Conservation (phyloP, 2,113 vertebrate species). For the Chlamydotis undulata region DNA sequence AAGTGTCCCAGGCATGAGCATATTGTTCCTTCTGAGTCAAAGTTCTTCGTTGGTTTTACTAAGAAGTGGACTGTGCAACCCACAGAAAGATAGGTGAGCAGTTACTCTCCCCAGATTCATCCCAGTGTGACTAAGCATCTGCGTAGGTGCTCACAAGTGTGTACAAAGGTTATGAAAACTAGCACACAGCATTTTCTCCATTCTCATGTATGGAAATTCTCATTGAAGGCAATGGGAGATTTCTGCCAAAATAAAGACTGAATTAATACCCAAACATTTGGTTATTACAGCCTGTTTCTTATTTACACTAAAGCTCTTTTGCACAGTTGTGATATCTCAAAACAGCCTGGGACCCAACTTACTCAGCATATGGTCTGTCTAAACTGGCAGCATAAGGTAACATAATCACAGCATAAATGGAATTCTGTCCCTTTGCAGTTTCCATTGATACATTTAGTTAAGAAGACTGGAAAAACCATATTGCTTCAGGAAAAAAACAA, state of each 20-base stretch:
- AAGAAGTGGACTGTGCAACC: background rate
- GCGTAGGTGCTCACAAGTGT: background rate
- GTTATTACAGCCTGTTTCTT: background rate
- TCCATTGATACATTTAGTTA: background rate
- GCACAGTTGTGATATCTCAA: background rate
- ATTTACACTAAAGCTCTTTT: background rate
- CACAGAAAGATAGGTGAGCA: background rate
- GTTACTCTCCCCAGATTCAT: background rate
- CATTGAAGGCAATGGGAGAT: background rate
- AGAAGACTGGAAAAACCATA: background rate
- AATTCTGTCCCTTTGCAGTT: background rate
- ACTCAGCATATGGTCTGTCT: background rate
- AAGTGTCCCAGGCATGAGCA: background rate
- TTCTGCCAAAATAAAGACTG: slow-evolving; percentile 6
- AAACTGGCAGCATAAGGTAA: background rate
- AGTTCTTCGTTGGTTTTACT: background rate
- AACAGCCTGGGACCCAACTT: background rate
- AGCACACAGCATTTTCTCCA: background rate
- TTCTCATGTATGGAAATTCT: background rate
- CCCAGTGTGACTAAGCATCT: background rate
- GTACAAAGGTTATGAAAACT: slow-evolving; percentile 27
- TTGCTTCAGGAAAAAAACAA: background rate
- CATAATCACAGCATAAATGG: background rate
- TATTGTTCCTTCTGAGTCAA: background rate
- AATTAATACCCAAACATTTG: background rate